Percentiles rank a stretch among this genome's conserved stretches.
These are phyloP conservation scores for Oxyscelio sp. DNA, from an alignment of 2,888 invertebrate genomes.

Conservation along the genomic window DNA sequence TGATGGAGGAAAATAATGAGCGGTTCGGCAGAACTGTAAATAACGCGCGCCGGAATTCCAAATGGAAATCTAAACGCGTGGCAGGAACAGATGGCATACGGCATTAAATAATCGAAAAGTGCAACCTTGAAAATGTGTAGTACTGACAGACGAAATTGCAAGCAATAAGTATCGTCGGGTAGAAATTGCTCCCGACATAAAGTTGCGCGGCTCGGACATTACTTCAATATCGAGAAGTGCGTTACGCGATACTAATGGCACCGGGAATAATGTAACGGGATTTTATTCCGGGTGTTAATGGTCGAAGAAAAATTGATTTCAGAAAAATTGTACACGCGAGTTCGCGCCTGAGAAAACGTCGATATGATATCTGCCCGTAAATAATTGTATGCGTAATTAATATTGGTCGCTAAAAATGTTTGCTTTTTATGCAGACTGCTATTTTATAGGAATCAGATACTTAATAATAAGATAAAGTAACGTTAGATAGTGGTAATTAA, in stretches of 20 bases:
- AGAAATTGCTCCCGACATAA: slow-evolving; percentile 3
- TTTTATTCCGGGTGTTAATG: background rate
- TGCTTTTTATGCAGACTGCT: too few species aligned
- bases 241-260: slow-evolving; percentile 1
- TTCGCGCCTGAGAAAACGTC: too few species aligned
- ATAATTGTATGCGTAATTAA: too few species aligned
- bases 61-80: slow-evolving; percentile 24
- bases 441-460: too few species aligned
- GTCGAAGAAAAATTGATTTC: background rate
- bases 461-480: too few species aligned
- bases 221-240: background rate
- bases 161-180: slow-evolving; percentile 4
- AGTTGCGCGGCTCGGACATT: background rate
- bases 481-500: too few species aligned
- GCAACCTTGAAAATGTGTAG: slow-evolving; percentile 51
- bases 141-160: slow-evolving; percentile 19
- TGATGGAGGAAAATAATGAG: background rate
- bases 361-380: too few species aligned
- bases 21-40: slow-evolving; percentile 13
- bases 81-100: slow-evolving; percentile 37
- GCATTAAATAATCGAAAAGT: slow-evolving; percentile 27
- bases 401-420: too few species aligned
- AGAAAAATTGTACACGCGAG: background rate
- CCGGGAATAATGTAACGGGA: background rate
- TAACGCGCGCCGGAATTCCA: slow-evolving; percentile 33